Evolutionary conservation across 1,140 invertebrate genomes (phyloP).

Genomic region (Leptopilina boulardi): DNA sequence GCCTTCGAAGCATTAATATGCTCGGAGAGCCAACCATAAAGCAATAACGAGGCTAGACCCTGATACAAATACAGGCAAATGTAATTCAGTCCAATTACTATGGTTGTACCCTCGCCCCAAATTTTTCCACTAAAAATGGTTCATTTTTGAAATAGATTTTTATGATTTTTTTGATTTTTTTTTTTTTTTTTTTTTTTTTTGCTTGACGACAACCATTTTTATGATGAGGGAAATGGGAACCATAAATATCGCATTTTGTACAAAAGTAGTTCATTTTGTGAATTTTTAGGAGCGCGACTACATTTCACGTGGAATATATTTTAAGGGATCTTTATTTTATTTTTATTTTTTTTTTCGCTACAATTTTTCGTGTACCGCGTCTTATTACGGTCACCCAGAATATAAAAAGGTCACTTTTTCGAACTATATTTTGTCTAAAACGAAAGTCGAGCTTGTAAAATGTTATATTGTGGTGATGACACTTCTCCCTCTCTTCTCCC

Average conservation of each 20-base stretch:
- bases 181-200: too few relatives aligned
- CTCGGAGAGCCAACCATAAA: conserved; percentile 56
- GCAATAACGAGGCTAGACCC: conserved; percentile 62
- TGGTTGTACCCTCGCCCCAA: conserved; percentile 39
- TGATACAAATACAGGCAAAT: conserved; percentile 66
- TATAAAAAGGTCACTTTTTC: conserved; percentile 61
- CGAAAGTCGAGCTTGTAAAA: conserved; percentile 59
- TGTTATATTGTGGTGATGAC: conserved; percentile 65
- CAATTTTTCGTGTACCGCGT: conserved; percentile 54
- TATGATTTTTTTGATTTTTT: conserved; percentile 62
- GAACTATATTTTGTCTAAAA: conserved; percentile 60
- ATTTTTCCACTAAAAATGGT: conserved; percentile 65
- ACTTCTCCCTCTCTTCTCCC: conserved; percentile 31
- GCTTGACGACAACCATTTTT: conserved; percentile 51
- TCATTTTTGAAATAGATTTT: conserved; percentile 61
- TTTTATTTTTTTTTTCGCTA: conserved; percentile 63
- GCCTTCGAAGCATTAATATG: conserved; percentile 60
- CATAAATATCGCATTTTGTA: conserved; percentile 62
- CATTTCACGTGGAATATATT: conserved; percentile 52
- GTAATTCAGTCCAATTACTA: conserved; percentile 61
- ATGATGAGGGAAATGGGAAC: conserved; percentile 39
- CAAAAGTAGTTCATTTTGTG: not conserved
- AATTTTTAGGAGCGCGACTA: conserved; percentile 50
- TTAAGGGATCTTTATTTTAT: conserved; percentile 51
- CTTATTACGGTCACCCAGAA: conserved; percentile 74